Percentiles rank a stretch among this genome's conserved stretches.
Conservation (phyloP, 1,140 invertebrate genomes). For the Lepidostoma basale region DNA sequence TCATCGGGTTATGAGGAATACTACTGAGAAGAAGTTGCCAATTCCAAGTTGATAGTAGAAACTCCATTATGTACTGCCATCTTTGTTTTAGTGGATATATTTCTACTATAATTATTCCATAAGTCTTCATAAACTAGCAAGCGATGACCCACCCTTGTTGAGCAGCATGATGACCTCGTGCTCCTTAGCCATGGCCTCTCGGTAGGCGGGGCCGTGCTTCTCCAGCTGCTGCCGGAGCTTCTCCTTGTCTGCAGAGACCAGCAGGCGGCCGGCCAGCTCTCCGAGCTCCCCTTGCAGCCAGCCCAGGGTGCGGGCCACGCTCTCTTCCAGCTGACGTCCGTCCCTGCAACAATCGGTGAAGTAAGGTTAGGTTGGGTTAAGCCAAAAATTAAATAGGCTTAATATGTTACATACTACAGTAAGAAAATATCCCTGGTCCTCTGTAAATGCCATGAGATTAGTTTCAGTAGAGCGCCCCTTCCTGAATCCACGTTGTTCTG, state of each 20-base stretch:
- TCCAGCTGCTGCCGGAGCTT: constrained; percentile 85
- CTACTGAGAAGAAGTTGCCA: too few relatives aligned
- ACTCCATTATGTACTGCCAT: too few relatives aligned
- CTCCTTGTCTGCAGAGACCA: constrained; percentile 85
- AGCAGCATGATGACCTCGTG: constrained; percentile 93
- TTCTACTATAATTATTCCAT: too few relatives aligned
- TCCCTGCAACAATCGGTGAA: constrained; percentile 67
- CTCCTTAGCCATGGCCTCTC: constrained; percentile 86
- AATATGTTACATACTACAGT: background rate
- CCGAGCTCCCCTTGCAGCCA: constrained; percentile 85
- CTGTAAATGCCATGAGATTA: too few relatives aligned
- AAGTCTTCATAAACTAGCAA: background rate
- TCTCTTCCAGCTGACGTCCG: constrained; percentile 84
- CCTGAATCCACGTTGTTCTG: too few relatives aligned
- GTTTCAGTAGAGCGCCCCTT: too few relatives aligned
- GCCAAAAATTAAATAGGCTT: too few relatives aligned
- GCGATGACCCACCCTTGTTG: constrained; percentile 76
- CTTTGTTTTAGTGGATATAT: too few relatives aligned
- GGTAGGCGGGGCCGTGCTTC: constrained; percentile 87
- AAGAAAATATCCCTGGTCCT: too few relatives aligned
- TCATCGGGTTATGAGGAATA: too few relatives aligned
- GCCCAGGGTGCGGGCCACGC: constrained; percentile 83
- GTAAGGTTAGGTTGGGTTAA: too few relatives aligned
- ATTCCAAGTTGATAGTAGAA: too few relatives aligned
- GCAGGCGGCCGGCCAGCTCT: constrained; percentile 74